These are phyloP conservation scores for Leptinotarsa haldemani DNA, from an alignment of 2,888 invertebrate genomes.

Conservation along the genomic window DNA sequence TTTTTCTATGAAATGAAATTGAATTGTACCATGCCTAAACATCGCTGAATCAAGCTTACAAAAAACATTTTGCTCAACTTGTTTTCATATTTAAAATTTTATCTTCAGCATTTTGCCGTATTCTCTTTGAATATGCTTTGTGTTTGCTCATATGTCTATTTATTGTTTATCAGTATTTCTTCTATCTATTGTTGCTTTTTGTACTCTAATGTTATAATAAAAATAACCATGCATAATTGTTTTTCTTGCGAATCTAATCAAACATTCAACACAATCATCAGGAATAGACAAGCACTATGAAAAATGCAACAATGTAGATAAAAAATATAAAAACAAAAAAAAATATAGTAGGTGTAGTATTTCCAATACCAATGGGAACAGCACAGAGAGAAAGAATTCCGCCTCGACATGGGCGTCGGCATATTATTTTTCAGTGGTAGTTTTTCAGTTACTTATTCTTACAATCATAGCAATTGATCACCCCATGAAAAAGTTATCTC, in stretches of 20 bases:
- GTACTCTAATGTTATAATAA: constrained; percentile 4
- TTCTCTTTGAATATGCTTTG: background rate
- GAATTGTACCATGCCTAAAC: too few relatives aligned
- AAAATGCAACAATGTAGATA: too few relatives aligned
- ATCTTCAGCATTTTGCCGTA: background rate
- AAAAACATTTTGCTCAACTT: background rate
- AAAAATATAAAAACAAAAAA: too few relatives aligned
- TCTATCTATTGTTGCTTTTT: background rate
- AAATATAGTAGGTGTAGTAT: too few relatives aligned
- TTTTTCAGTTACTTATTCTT: too few relatives aligned
- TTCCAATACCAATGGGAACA: too few relatives aligned
- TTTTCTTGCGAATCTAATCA: background rate
- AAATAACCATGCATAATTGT: background rate
- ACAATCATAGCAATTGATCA: too few relatives aligned
- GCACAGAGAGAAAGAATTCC: too few relatives aligned
- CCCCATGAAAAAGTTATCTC: too few relatives aligned
- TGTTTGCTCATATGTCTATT: background rate
- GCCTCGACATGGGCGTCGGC: too few relatives aligned
- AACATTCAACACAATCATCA: background rate
- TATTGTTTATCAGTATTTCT: background rate
- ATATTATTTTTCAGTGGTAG: too few relatives aligned
- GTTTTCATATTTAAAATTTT: background rate
- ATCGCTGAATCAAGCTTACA: background rate
- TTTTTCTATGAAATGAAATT: background rate
- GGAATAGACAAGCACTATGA: background rate